Evolutionary conservation across 2,888 invertebrate species (phyloP).

Genomic region (Julus scandinavius): DNA sequence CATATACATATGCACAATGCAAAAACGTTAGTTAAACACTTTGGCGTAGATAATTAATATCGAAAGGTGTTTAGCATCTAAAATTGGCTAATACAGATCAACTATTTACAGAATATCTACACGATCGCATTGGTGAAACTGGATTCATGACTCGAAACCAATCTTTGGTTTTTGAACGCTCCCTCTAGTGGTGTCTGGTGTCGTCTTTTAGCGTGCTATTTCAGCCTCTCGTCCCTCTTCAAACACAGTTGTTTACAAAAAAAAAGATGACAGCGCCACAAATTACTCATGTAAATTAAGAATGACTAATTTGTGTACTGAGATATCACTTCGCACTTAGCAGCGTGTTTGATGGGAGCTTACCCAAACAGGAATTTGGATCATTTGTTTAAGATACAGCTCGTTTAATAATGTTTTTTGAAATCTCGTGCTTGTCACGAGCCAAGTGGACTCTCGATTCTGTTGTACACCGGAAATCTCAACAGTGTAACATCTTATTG

Average conservation of each 20-base stretch:
- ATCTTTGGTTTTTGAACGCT: constrained; percentile 9
- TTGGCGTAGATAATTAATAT: no score
- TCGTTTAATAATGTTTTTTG: not conserved
- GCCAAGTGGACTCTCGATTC: no score
- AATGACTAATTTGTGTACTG: constrained; percentile 18
- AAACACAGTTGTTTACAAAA: not conserved
- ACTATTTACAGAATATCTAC: no score
- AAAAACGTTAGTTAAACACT: no score
- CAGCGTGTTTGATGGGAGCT: constrained; percentile 6
- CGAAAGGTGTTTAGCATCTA: no score
- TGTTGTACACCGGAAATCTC: not conserved
- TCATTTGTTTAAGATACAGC: not conserved
- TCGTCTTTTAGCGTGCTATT: not conserved
- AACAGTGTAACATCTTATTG: not conserved
- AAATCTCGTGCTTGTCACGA: not conserved
- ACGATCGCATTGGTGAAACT: not conserved
- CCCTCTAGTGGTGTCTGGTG: not conserved
- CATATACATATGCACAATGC: no score
- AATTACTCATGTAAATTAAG: constrained; percentile 10
- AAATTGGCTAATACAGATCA: no score
- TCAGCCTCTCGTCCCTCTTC: not conserved
- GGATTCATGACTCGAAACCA: not conserved
- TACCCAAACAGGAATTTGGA: constrained; percentile 10
- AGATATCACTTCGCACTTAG: constrained; percentile 11
- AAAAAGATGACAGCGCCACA: constrained; percentile 12